Base-by-base conservation (phyloP, 1,140 invertebrate genomes). In the Hylaeus volcanicus region DNA sequence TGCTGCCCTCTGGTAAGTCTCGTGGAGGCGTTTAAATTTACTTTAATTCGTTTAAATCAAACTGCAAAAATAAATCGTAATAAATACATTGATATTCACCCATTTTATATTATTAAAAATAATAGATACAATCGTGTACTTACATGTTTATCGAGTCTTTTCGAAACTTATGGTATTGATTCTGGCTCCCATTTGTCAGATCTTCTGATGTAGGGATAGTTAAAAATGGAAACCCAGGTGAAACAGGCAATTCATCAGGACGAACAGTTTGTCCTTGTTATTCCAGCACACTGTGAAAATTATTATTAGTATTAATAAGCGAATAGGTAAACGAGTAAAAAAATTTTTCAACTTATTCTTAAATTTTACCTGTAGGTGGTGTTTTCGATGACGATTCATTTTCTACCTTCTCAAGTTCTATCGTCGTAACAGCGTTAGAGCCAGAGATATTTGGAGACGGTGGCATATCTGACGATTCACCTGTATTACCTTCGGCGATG, bases 401-500 rank as follows among this genome's bases (percentile, higher is more conserved):
- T 26, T 88, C 77, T 63, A 93, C 91, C 81, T 93, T 94, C 70
- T 81, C 70, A 11, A 88, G 68, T 71, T 74, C 70, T 58, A 91
- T 58, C 5, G 86, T 69, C 1, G 89, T 78, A 37, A 89, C 15
- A 83, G 2, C 58, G 70, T 56, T 70, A 3, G 89, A 84, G n/a
- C 90, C 53, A n/a, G 91, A 90, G 26, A 89, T 41, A 60, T 71
- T 70, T 2, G 97, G 97, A 1, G 96, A 94, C 1, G 97, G 96
- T 48, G 98, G 98, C 95, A 99, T 96, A 82, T 96, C 95, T 41
- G 95, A 96, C 39, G 99, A 93, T 93, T 99, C 97, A 65, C 99
- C 95, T 4, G 95, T 93, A 85, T 98, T 94, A 0, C 97, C 97
- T 68, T 26, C 26, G 26, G 26, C 26, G 26, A 26, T 26, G 26